Evolutionary conservation across 2,797 vertebrate genomes (phyloP), one percentile per base, ranked within the genome.

Genomic region (Alectoris magna): DNA sequence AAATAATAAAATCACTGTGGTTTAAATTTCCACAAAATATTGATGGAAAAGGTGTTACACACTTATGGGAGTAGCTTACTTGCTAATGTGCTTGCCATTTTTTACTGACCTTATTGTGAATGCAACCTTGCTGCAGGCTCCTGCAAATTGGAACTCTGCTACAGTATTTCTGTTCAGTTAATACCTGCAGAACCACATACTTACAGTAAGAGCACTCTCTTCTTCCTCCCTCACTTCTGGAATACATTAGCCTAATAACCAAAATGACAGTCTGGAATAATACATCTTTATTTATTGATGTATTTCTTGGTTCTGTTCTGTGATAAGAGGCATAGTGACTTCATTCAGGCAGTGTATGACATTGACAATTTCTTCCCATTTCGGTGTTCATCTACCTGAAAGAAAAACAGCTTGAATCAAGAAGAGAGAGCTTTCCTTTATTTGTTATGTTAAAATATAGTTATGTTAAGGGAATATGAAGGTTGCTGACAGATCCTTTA

Each of bases 31-130:
- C 84, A 88, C 87, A 84, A 94, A 88, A 92, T 85, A 96, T 80
- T 90, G 90, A 58, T 60, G 73, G 90, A 38, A 56, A 60, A 78
- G 71, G 71, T 63, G 85, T 88, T 79, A 59, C 82, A 77, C 70
- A 10, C 88, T 92, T 91, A 38, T 1, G 59, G 91, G 84, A 84
- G 91, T 90, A 72, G 66, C 69, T 93, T 88, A 84, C 91, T 95
- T 88, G 91, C 86, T 95, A 88, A 87, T 86, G 78, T 31, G 68
- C 82, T 93, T 97, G 93, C 90, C 75, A 36, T 96, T 96, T 97
- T 91, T 96, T 91, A 91, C 95, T 94, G 96, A 95, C 96, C 97
- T 97, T 96, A 94, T 95, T 97, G 93, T 93, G 87, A 96, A 89
- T 92, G 87, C 87, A 95, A 78, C 90, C 92, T 91, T 91, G 94